These are phyloP conservation scores for Mus caroli DNA, from an alignment of 2,797 vertebrate species.

Conservation along the genomic window DNA sequence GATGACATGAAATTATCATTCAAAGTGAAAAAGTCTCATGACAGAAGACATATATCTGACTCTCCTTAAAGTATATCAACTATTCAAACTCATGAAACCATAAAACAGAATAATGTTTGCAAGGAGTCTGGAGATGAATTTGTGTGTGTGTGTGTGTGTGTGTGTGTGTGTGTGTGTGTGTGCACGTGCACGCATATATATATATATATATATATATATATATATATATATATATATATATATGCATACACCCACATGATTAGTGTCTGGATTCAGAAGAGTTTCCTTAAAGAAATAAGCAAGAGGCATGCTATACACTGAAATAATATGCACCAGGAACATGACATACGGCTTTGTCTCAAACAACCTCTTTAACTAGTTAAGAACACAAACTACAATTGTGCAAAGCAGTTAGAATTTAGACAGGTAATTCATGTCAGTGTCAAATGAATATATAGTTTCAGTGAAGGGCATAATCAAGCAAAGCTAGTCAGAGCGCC, in stretches of 20 bases:
- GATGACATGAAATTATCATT: neutral
- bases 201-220: too few relatives aligned
- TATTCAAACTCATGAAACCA: neutral
- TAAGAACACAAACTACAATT: constrained; percentile 42
- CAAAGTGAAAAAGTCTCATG: neutral
- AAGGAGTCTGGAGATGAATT: rapidly evolving
- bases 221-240: too few relatives aligned
- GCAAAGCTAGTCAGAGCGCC: neutral
- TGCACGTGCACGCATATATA: too few relatives aligned
- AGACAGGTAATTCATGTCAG: constrained; percentile 34
- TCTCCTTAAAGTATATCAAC: neutral
- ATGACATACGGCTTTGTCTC: constrained; percentile 27
- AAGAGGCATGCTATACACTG: neutral
- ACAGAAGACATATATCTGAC: neutral
- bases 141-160: neutral
- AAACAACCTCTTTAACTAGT: neutral
- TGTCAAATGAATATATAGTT: constrained; percentile 60
- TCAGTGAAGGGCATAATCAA: constrained; percentile 45
- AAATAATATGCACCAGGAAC: neutral
- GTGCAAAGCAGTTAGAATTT: constrained; percentile 43
- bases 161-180: neutral
- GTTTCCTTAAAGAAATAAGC: constrained; percentile 1
- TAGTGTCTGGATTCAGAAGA: neutral
- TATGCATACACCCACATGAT: neutral
- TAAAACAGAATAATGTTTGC: neutral